Percentiles rank a stretch among this genome's conserved stretches.
phyloP scores from a whole-genome alignment of 37 sponge, comb jelly and placozoan species.

The Halichondria panicea region DNA sequence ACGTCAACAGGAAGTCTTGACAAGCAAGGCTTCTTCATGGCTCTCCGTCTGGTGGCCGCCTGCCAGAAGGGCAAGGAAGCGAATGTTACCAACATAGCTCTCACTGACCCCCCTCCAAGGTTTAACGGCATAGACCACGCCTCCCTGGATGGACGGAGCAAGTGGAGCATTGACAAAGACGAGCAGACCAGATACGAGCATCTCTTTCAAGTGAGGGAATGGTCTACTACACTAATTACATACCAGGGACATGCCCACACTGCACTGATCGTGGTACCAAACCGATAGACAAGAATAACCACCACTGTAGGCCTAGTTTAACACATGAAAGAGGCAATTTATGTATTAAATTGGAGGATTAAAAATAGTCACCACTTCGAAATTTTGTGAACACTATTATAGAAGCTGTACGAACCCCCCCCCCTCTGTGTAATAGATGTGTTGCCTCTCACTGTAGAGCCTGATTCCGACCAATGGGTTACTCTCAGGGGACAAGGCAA shows the following conservation, averaged over 20 bases:
- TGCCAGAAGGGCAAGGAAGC: conserved; percentile 77
- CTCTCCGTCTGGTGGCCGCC: conserved; percentile 62
- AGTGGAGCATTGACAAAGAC: conserved; percentile 60
- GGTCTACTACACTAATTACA: too few species aligned
- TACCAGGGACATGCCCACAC: too few species aligned
- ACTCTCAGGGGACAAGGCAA: conserved; percentile 69
- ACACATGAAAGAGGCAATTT: too few species aligned
- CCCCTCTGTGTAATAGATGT: too few species aligned
- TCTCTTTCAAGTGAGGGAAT: too few species aligned
- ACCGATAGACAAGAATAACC: too few species aligned
- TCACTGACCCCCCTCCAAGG: conserved; percentile 64
- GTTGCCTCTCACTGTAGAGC: conserved; percentile 30
- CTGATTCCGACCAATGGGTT: conserved; percentile 53
- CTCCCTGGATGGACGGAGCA: conserved; percentile 9
- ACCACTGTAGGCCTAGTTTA: too few species aligned
- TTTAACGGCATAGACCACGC: conserved; percentile 26
- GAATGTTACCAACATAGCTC: conserved; percentile 27
- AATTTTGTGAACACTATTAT: too few species aligned
- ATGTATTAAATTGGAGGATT: too few species aligned
- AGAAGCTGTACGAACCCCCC: too few species aligned
- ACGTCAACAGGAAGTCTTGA: conserved; percentile 65
- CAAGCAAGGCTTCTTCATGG: conserved; percentile 73
- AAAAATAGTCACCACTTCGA: too few species aligned
- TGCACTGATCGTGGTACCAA: neutral
- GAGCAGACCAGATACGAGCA: too few species aligned